Evolutionary conservation across 2,888 invertebrate genomes (phyloP).

Genomic region (Argyresthia goedartella): DNA sequence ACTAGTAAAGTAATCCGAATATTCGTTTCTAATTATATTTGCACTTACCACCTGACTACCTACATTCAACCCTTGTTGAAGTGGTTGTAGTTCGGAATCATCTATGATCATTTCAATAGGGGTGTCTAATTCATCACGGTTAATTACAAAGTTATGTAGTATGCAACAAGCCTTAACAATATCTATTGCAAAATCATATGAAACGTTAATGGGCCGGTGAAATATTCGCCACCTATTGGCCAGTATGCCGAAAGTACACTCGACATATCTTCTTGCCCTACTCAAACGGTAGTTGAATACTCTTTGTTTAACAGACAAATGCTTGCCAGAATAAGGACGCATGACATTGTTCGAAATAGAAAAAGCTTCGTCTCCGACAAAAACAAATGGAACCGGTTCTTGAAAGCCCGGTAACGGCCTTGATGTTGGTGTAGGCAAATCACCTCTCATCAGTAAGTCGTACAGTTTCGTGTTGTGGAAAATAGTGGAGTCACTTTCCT

Average conservation of each 20-base stretch:
- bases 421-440: constrained; percentile 12
- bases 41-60: constrained; percentile 10
- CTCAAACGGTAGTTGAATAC: constrained; percentile 18
- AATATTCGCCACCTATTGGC: constrained; percentile 9
- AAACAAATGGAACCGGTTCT: constrained; percentile 12
- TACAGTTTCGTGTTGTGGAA: constrained; percentile 6
- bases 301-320: constrained; percentile 9
- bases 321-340: constrained; percentile 11
- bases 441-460: constrained; percentile 6
- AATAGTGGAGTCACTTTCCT: constrained; percentile 9
- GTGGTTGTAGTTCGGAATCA: constrained; percentile 15
- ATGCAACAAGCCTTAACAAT: constrained; percentile 12
- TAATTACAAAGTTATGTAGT: constrained; percentile 14
- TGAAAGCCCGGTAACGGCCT: constrained; percentile 11
- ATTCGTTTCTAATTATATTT: constrained; percentile 18
- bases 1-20: constrained; percentile 17
- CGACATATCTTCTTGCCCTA: constrained; percentile 16
- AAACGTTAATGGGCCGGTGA: constrained; percentile 8
- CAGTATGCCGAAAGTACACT: constrained; percentile 18
- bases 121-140: constrained; percentile 14
- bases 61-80: constrained; percentile 13
- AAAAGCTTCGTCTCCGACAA: constrained; percentile 14
- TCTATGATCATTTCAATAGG: constrained; percentile 16
- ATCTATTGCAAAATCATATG: constrained; percentile 5
- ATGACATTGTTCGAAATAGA: constrained; percentile 5